Base-by-base conservation (phyloP, 2,113 vertebrate species). In the Globicephala melas region DNA sequence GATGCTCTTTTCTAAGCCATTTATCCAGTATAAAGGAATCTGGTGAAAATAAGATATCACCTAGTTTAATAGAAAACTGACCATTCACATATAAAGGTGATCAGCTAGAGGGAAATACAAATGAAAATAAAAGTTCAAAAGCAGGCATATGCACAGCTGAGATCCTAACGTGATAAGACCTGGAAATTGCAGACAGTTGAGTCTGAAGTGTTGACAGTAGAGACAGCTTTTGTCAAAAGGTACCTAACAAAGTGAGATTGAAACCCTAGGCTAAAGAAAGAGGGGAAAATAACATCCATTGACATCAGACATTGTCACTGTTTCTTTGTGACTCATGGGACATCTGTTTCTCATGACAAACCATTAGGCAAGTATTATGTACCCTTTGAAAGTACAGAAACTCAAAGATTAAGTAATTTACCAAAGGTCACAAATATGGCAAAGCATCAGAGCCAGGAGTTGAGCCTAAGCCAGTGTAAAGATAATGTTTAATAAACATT, bases 281-380 rank as follows among this genome's bases (percentile, higher is more conserved):
- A 25, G 5, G 12, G 1, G 21, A 28, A 20, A 25, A 31, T 6
- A 25, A 26, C 9, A 17, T 0, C 2, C 73, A 65, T 18, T 4
- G 65, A 41, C 41, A 25, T 25, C 44, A 74, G 50, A 38, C 11
- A n/a, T 11, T n/a, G 18, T 31, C 6, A 28, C 31, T 25, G 65
- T 26, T 25, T 70, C 26, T 47, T 25, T 33, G 14, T 15, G 26
- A 11, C 26, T 25, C 17, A 18, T 0, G 18, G 26, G 6, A 18
- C 4, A 21, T 36, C 11, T 20, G 11, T 17, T 41, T 50, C 44
- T 63, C 26, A 2, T 1, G 31, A 71, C 1, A 53, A n/a, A 68
- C 17, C 31, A 31, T 55, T 18, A 81, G n/a, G 33, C 31, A 58
- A 23, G 13, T 4, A 9, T 13, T 15, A 41, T 1, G 53, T 33